Base-by-base conservation (phyloP, 37 sponge, comb jelly and placozoan species). In the Geodia barretti region DNA sequence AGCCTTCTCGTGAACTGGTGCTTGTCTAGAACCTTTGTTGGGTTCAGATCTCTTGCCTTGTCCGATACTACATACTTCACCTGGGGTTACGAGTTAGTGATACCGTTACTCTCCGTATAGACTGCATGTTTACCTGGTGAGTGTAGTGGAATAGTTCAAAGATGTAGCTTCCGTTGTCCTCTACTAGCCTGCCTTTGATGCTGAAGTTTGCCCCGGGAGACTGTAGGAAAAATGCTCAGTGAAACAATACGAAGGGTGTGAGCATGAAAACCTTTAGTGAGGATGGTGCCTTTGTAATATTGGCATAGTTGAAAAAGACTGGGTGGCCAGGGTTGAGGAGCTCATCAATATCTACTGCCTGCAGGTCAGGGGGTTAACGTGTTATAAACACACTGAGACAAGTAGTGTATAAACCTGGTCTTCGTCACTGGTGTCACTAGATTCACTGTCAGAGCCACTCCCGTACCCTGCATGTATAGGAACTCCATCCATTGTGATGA, bases 271-370 rank as follows among this genome's bases (percentile, higher is more conserved):
- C 87, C 74, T 72, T 60, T 28, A 86, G 62, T 69, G 79, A 78
- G 23, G 58, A 4, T 42, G 89, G 89, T 32, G 58, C 63, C 25
- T 31, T 72, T 11, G 73, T 33, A 33, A 72, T 64, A 21, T 34
- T 41, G 23, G 87, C 80, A 40, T 74, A 93, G 77, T 93, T 93
- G 70, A 89, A 79, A 69, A 80, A 89, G 47, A 93, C 90, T 41
- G 90, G 94, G 39, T 89, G 63, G 21, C 79, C 77, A 3, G 73
- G 74, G 24, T 29, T 68, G 66, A 93, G 62, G 23, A 93, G 80
- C 60, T 93, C 94, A 25, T 89, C 87, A 40, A 89, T 54, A 67
- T 93, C 90, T 32, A 26, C 58, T 34, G 90, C 86, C 80, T 47
- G 54, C 54, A 47, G 54, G 63, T 38, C 38, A 29, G 23, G 77